Base-by-base conservation (phyloP, 1,140 invertebrate species). In the Choristoneura fumiferana region DNA sequence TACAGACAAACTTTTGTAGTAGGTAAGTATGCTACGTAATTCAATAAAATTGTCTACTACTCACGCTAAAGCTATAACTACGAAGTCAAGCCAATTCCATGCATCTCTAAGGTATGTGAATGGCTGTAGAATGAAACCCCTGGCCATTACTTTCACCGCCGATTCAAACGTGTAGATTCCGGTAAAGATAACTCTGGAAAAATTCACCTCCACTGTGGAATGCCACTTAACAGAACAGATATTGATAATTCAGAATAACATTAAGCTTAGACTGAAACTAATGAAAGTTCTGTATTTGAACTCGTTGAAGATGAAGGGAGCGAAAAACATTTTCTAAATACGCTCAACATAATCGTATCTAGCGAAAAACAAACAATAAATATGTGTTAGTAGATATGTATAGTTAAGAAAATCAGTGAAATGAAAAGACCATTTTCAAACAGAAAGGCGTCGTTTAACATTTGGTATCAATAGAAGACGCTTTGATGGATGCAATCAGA, bases 41-140 rank as follows among this genome's bases (percentile, higher is more conserved):
- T 70, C 59, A 82, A 77, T 81, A 84, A 86, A 83, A 79, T 76
- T 63, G 75, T 80, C 85, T 89, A 89, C 86, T 90, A 98, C 97
- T 98, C 96, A 99, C 97, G 98, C 97, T 96, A 98, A 96, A 93
- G 97, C 93, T 94, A 99, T 98, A 92, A 99, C 98, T 94, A 98
- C 95, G 95, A 99, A 99, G 95, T 99, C 98, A 92, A 99, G 94
- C 97, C 98, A 99, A 95, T 99, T 99, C 98, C 98, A 99, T 93
- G 97, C 96, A 95, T 99, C 98, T 95, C 98, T 95, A 94, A 99
- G 96, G 95, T 99, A 99, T 92, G 98, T 99, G 94, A 98, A 99
- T 92, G 95, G 95, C 93, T 98, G 95, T 91, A 99, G 93, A 93
- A 99, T 97, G 94, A 99, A 99, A 92, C 98, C 98, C 93, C 98